A percentile compares a stretch with the other conserved stretches of the same genome.
Evolutionary conservation across 2,113 vertebrate species (phyloP).

Genomic region (Epinephelus lanceolatus): DNA sequence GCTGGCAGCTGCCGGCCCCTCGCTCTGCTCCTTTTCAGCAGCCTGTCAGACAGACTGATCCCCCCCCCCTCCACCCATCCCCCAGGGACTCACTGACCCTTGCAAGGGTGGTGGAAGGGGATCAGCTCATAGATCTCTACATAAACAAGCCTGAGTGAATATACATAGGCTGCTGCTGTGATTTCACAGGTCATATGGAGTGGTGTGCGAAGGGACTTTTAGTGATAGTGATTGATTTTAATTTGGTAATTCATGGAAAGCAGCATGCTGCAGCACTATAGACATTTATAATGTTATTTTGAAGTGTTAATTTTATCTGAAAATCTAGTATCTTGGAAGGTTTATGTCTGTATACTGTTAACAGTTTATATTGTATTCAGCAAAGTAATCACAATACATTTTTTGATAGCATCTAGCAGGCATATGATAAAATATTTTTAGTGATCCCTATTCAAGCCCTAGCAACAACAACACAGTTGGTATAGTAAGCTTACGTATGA

Average conservation of each 20-base stretch:
- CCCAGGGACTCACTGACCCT: conserved; percentile 72
- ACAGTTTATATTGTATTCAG: neutral
- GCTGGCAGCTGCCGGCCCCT: conserved; percentile 80
- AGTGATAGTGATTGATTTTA: conserved; percentile 22
- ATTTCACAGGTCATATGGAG: conserved; percentile 26
- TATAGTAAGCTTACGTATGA: too few relatives aligned
- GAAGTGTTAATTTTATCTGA: neutral
- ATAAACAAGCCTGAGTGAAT: conserved; percentile 67
- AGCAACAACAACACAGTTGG: neutral
- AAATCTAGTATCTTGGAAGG: neutral
- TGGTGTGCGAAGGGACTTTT: conserved; percentile 1
- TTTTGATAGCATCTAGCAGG: neutral
- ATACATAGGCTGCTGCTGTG: conserved; percentile 20
- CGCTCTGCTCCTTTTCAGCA: conserved; percentile 75
- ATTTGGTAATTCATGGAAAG: neutral
- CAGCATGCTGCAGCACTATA: neutral
- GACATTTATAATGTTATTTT: neutral
- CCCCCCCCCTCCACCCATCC: conserved; percentile 70
- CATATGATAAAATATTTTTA: neutral
- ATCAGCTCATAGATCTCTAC: conserved; percentile 57
- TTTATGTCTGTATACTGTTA: neutral
- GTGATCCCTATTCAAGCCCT: neutral
- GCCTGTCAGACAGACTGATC: conserved; percentile 78
- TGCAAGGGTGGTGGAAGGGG: conserved; percentile 51
- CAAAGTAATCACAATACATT: neutral